Conservation (phyloP, 2,888 invertebrate genomes). For the Sinodicranocentrus sp. region DNA sequence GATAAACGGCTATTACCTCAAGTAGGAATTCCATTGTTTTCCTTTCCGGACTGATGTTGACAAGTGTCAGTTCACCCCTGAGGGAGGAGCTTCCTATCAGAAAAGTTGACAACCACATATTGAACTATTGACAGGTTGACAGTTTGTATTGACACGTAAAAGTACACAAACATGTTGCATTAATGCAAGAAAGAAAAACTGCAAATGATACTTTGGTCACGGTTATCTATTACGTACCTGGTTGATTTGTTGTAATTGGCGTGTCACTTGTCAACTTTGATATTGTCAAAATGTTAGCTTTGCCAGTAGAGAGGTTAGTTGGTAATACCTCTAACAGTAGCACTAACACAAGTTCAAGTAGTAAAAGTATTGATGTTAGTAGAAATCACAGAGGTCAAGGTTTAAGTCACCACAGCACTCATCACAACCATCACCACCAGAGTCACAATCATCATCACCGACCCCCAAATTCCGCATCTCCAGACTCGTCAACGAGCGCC, state of each 20-base stretch:
- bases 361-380: too few species aligned
- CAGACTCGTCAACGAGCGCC: conserved; percentile 57
- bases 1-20: not conserved
- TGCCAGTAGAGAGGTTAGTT: conserved; percentile 76
- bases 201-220: too few species aligned
- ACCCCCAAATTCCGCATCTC: conserved; percentile 47
- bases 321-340: conserved; percentile 63
- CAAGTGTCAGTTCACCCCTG: conserved; percentile 68
- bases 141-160: conserved; percentile 58
- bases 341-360: conserved; percentile 16
- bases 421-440: conserved; percentile 24
- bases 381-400: conserved; percentile 31
- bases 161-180: conserved; percentile 44
- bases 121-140: conserved; percentile 68
- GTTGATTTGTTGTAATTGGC: conserved; percentile 60
- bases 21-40: conserved; percentile 46
- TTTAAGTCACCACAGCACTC: conserved; percentile 17
- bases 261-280: conserved; percentile 34
- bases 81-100: conserved; percentile 36
- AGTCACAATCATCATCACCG: conserved; percentile 21
- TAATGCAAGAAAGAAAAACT: conserved; percentile 10
- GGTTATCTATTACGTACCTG: conserved; percentile 54
- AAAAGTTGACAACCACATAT: conserved; percentile 39
- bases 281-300: conserved; percentile 72
- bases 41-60: conserved; percentile 35